Evolutionary conservation across 92 coral and sea anemone genomes (phyloP).

Genomic region (Porites divaricata): DNA sequence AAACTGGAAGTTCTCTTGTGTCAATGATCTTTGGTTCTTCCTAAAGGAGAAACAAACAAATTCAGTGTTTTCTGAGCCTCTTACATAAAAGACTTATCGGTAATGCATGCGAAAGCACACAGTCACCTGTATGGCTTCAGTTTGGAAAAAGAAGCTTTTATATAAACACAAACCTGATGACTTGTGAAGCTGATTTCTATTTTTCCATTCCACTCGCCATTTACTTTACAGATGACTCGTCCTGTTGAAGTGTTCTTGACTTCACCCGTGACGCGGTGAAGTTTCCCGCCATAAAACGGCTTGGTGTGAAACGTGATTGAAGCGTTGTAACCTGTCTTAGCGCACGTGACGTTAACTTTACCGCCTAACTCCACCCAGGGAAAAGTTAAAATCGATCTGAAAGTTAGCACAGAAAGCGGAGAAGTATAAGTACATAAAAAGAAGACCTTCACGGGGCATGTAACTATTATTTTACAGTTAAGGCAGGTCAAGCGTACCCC

Average conservation of each 20-base stretch:
- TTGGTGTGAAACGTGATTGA: conserved; percentile 98
- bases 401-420: not conserved
- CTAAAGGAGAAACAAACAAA: conserved; percentile 21
- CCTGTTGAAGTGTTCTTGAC: conserved; percentile 91
- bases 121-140: too few relatives aligned
- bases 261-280: conserved; percentile 95
- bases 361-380: conserved; percentile 99
- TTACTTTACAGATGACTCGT: conserved; percentile 85
- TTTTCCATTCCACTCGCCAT: conserved; percentile 97
- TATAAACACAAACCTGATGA: conserved; percentile 72
- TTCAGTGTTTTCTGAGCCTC: too few relatives aligned
- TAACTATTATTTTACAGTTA: too few relatives aligned
- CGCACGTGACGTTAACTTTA: conserved; percentile 90
- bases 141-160: too few relatives aligned
- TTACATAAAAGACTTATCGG: too few relatives aligned
- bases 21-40: conserved; percentile 76
- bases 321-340: conserved; percentile 90
- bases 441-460: too few relatives aligned
- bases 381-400: conserved; percentile 92
- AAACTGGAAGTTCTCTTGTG: conserved; percentile 72
- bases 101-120: too few relatives aligned
- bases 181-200: conserved; percentile 80
- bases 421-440: not conserved
- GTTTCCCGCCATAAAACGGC: conserved; percentile 96
- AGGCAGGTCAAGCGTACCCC: too few relatives aligned